Evolutionary conservation across 2,888 invertebrate species (phyloP), one percentile per base, ranked within the genome.

Genomic region (Lasioglossum leucozonium): DNA sequence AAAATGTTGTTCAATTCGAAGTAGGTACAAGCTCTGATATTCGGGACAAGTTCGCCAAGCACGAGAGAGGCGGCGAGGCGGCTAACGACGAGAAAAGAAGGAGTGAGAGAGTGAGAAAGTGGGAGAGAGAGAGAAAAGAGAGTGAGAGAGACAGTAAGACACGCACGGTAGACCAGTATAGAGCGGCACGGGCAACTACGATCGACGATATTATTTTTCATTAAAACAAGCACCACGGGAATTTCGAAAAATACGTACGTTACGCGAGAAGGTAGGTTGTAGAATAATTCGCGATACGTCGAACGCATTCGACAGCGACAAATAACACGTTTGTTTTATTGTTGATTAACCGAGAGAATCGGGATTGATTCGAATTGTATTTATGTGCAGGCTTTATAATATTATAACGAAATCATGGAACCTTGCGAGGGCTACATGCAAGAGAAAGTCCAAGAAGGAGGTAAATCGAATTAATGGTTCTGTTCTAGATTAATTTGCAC

Each of bases 341-440:
- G 30, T 26, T 65, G 40, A 83, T 74, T 51, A 81, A 81, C 82
- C 30, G 76, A n/a, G 22, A 67, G 30, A 67, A 82, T 80, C 65
- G n/a, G 75, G 82, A 88, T 88, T 88, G 82, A 88, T 88, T 84
- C 69, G 55, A 67, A 86, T 30, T 88, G 88, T 84, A 86, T 88
- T 87, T 81, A 81, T 88, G 88, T 85, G 78, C 65, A 88, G 86
- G 88, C 80, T 58, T 84, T 86, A 87, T 86, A 88, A 78, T 85
- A 89, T 84, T 82, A 86, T 89, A 89, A 87, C 86, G 83, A 84
- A 89, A 88, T 82, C 85, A 93, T 93, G 93, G 93, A 93, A 89
- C 81, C 88, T 84, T 86, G 72, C 84, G 91, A 87, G 87, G 84
- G 82, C 86, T 87, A 88, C 85, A 77, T 69, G 40, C 91, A 89